Evolutionary conservation across 1,140 invertebrate genomes (phyloP), one percentile per base, ranked within the genome.

Genomic region (Cherax quadricarinatus): DNA sequence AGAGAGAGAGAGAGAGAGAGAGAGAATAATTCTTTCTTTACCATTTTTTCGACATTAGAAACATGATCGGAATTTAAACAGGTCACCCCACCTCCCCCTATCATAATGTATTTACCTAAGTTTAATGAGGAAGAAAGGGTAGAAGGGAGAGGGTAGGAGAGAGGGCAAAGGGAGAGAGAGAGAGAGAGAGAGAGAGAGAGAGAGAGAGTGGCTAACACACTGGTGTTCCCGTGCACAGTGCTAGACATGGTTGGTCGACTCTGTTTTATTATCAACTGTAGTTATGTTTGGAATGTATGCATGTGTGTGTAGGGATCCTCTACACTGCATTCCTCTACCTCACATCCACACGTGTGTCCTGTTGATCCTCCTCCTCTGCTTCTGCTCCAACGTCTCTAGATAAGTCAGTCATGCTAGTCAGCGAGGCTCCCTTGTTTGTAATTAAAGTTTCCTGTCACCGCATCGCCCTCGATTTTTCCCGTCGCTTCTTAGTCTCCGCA

Each of bases 1-100:
- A 70, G 66, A n/a, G n/a, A 70, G 66, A n/a, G 66, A 70, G 66
- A 70, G 66, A 70, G 30, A n/a, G 6, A 51, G 79, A 49, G 21
- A n/a, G 30, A 81, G 79, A n/a, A 81, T 18, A 81, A 51, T 81
- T 51, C 48, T 51, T 24, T 49, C 79, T 81, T 81, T 4, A 51
- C 14, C 66, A 16, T 51, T 81, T 30, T 30, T 12, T 51, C 41
- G 53, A 41, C 53, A 81, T 81, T 81, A 81, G 30, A 6, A 81
- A 49, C 79, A 81, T n/a, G 48, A 51, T 81, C 30, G 79, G 24
- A 81, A 81, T 51, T 51, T 49, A 16, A 51, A 41, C 79, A 81
- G 48, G 18, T 51, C 14, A 3, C 66, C 66, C 66, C 66, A 1
- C 66, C 14, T 18, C n/a, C 66, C 14, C 21, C 79, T 12, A 16